phyloP scores from a whole-genome alignment of 1,140 invertebrate genomes.

The Phortica variegata region DNA sequence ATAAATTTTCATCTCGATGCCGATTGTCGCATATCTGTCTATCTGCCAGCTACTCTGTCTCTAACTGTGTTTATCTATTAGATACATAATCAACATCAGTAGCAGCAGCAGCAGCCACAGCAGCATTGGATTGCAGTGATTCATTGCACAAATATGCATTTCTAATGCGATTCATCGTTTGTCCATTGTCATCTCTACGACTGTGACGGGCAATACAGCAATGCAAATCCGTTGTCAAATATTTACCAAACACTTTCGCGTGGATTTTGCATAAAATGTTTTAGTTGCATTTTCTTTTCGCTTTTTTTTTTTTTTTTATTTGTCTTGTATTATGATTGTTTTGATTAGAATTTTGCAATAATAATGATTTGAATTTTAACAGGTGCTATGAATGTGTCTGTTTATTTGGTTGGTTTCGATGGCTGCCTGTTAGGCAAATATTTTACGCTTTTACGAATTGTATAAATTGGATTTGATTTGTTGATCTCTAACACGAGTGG shows the following conservation, averaged over 20 bases:
- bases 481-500: too few species aligned
- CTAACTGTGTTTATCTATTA: conserved; percentile 7
- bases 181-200: background rate
- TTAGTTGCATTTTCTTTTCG: too few species aligned
- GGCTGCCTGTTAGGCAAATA: too few species aligned
- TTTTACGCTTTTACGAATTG: too few species aligned
- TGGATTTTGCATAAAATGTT: conserved; percentile 46
- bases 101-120: conserved; percentile 1
- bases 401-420: too few species aligned
- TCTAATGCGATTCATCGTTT: background rate
- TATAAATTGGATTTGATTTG: too few species aligned
- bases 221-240: conserved; percentile 23
- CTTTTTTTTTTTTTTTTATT: too few species aligned
- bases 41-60: background rate
- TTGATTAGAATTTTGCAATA: too few species aligned
- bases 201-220: conserved; percentile 1
- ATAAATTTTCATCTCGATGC: conserved; percentile 4
- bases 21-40: background rate
- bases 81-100: background rate
- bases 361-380: too few species aligned
- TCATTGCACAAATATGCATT: conserved; percentile 11
- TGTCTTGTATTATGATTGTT: too few species aligned
- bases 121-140: background rate
- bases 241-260: conserved; percentile 51
- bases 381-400: too few species aligned